Evolutionary conservation across 2,797 vertebrate genomes (phyloP).

Genomic region (Sciurus vulgaris): DNA sequence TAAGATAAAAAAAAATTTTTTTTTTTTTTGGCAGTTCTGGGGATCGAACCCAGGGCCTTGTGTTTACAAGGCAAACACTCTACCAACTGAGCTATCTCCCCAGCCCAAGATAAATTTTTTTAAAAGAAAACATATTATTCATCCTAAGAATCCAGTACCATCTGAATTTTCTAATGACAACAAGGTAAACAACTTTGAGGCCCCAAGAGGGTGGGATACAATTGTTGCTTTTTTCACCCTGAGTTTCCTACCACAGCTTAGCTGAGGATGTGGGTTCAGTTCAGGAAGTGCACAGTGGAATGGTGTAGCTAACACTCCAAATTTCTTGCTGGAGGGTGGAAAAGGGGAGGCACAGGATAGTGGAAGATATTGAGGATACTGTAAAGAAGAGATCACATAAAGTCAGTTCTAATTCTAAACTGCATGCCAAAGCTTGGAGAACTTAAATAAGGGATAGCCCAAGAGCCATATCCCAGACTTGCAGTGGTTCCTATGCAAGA

Average conservation of each 20-base stretch:
- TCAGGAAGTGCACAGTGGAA: background rate
- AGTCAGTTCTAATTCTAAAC: background rate
- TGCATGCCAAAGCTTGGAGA: background rate
- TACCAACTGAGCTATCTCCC: too few relatives aligned
- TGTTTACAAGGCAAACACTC: too few relatives aligned
- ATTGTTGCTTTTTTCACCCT: background rate
- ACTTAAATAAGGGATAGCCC: background rate
- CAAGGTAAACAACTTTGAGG: background rate
- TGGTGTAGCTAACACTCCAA: background rate
- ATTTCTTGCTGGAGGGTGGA: background rate
- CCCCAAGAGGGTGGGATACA: background rate
- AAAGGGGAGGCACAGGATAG: background rate
- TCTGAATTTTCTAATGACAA: background rate
- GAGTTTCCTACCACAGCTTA: background rate
- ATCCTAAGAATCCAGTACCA: background rate
- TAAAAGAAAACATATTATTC: background rate
- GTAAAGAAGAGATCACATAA: background rate
- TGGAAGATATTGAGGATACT: background rate
- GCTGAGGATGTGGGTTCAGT: background rate
- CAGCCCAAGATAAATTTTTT: background rate
- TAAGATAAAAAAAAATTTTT: background rate
- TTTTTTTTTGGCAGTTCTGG: too few relatives aligned
- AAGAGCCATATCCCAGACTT: background rate
- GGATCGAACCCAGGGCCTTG: too few relatives aligned
- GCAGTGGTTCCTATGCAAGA: background rate